These are phyloP conservation scores for Chlorodrepanis virens DNA, from an alignment of 2,113 vertebrate species.

Conservation along the genomic window DNA sequence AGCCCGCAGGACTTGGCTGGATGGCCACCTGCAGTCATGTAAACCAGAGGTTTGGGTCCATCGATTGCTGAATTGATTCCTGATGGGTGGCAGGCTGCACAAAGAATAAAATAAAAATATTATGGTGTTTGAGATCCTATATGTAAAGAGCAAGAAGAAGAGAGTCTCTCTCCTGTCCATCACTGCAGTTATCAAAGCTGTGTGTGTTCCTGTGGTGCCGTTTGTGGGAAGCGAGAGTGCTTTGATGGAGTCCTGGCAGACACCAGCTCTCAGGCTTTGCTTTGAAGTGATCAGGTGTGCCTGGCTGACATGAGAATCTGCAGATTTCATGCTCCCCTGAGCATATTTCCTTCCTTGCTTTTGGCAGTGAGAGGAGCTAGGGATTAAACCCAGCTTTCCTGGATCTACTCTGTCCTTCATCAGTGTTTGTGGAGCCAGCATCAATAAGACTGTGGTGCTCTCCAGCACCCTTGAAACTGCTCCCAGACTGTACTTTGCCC, in stretches of 20 bases:
- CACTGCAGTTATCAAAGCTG: neutral
- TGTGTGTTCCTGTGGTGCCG: neutral
- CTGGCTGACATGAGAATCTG: slow-evolving; percentile 15
- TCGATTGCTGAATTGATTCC: neutral
- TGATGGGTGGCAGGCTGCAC: neutral
- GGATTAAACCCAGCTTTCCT: slow-evolving; percentile 34
- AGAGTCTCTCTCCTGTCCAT: neutral
- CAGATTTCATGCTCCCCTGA: slow-evolving; percentile 54
- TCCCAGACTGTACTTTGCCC: neutral
- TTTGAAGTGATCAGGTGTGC: slow-evolving; percentile 23
- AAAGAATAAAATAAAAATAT: neutral
- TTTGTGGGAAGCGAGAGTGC: neutral
- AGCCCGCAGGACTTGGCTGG: neutral
- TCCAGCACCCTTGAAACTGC: neutral
- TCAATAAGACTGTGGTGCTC: neutral
- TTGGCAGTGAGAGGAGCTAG: slow-evolving; percentile 2
- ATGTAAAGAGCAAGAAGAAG: neutral
- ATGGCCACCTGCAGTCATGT: neutral
- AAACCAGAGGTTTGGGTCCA: neutral
- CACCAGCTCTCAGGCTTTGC: neutral
- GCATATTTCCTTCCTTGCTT: slow-evolving; percentile 40
- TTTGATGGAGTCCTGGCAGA: slow-evolving; percentile 36
- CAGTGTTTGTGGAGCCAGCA: neutral
- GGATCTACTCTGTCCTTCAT: neutral
- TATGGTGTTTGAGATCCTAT: neutral